These are phyloP conservation scores for Galagoides demidoff DNA, from an alignment of 2,797 vertebrate species.

Conservation along the genomic window DNA sequence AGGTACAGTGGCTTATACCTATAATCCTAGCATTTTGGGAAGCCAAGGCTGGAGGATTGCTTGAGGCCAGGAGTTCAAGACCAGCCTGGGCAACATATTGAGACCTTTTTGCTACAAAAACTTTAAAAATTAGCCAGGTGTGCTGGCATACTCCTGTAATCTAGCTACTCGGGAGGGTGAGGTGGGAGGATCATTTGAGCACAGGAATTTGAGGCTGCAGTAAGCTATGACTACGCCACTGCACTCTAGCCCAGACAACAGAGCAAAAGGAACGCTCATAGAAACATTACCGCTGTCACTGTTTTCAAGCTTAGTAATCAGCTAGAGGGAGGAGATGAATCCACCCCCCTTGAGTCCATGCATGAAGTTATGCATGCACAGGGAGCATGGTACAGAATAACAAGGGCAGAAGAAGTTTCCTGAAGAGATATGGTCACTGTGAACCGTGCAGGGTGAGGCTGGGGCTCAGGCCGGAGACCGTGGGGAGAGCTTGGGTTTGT, in stretches of 20 bases:
- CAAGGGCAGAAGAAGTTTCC: background rate
- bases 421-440: background rate
- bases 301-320: conserved; percentile 8
- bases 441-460: background rate
- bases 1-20: background rate
- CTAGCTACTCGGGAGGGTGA: background rate
- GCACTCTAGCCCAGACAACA: background rate
- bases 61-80: background rate
- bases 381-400: background rate
- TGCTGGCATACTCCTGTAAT: background rate
- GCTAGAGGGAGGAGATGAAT: background rate
- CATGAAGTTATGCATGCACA: background rate
- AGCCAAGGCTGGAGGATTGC: background rate
- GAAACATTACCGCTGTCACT: background rate
- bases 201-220: background rate
- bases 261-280: background rate
- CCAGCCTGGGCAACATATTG: background rate
- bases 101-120: background rate
- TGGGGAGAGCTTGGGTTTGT: background rate
- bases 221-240: background rate
- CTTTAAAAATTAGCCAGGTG: background rate
- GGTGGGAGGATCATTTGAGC: background rate
- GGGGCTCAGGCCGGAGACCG: background rate
- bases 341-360: background rate
- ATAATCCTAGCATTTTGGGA: background rate